Evolutionary conservation across 2,797 vertebrate species (phyloP).

Genomic region (Sciurus vulgaris): DNA sequence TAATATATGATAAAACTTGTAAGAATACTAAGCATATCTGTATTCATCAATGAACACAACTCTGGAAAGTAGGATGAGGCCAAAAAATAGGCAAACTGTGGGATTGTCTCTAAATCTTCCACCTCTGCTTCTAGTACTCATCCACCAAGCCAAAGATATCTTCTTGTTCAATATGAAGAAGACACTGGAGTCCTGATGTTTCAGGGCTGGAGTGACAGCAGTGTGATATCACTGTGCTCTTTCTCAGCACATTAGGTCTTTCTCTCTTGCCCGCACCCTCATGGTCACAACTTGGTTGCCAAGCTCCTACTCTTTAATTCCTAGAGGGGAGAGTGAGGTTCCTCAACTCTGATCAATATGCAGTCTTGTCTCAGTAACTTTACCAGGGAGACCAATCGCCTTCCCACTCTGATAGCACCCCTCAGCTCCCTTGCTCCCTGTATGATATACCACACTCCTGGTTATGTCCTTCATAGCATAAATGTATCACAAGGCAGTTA

Average conservation of each 20-base stretch:
- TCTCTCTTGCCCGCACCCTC: too few relatives aligned
- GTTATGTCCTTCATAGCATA: not conserved
- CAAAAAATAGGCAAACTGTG: too few relatives aligned
- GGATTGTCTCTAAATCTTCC: too few relatives aligned
- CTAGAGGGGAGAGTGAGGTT: not conserved
- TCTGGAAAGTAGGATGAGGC: too few relatives aligned
- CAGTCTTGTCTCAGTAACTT: not conserved
- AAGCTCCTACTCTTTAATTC: not conserved
- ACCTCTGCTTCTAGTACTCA: too few relatives aligned
- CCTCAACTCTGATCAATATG: not conserved
- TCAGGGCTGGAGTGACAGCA: too few relatives aligned
- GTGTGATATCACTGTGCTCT: too few relatives aligned
- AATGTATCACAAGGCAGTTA: not conserved
- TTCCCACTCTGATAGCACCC: fast-evolving
- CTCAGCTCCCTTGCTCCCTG: not conserved
- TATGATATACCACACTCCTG: too few relatives aligned
- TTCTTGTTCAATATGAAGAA: not conserved
- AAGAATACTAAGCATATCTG: not conserved
- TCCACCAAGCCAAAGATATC: not conserved
- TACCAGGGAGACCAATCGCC: not conserved
- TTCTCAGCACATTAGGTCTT: too few relatives aligned
- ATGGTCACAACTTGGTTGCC: too few relatives aligned
- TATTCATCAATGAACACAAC: too few relatives aligned
- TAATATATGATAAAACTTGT: not conserved
- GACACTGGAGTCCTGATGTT: too few relatives aligned